A percentile compares a stretch with the other conserved stretches of the same genome.
phyloP scores from a whole-genome alignment of 1,140 invertebrate genomes.

The Gerris buenoi region DNA sequence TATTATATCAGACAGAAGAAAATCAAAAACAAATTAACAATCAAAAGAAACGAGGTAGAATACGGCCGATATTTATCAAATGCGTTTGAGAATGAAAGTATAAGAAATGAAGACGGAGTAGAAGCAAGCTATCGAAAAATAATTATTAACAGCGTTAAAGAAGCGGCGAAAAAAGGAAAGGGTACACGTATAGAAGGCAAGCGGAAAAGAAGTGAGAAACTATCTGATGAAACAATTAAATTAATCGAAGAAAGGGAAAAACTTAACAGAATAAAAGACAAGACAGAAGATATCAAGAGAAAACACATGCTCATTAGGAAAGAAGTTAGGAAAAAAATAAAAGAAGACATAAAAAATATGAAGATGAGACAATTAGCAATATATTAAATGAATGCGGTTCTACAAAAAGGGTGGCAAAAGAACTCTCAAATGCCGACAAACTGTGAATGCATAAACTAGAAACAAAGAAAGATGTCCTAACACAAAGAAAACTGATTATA shows the following conservation, averaged over 20 bases:
- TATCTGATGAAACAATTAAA: neutral
- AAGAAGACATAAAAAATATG: neutral
- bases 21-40: neutral
- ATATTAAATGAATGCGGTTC: neutral
- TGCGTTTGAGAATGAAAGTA: neutral
- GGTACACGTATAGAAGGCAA: neutral
- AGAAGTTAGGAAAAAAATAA: constrained; percentile 1
- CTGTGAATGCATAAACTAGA: neutral
- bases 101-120: neutral
- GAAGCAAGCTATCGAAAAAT: neutral
- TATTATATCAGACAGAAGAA: neutral
- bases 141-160: neutral
- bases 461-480: neutral
- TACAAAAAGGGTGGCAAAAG: neutral
- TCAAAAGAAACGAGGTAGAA: neutral
- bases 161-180: neutral
- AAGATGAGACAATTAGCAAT: neutral
- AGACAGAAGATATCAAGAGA: neutral
- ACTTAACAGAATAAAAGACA: neutral
- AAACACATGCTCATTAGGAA: neutral
- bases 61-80: neutral
- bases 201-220: neutral
- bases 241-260: constrained; percentile 1
- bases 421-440: neutral
- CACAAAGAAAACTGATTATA: neutral